Evolutionary conservation across 2,888 invertebrate species (phyloP).

Genomic region (Miltochrista miniata): DNA sequence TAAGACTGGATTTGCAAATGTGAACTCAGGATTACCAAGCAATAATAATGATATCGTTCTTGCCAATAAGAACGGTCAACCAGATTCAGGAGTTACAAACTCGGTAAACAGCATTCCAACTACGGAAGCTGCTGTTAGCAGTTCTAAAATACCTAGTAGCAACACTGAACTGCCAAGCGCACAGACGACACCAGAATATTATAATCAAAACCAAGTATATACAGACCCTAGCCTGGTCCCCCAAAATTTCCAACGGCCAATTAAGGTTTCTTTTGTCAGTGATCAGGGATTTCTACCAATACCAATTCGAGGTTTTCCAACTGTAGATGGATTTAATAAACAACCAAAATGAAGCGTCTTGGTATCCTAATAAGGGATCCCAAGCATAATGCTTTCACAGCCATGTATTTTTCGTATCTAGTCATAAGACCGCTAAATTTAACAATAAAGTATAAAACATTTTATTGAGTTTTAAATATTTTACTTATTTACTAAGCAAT

Average conservation of each 20-base stretch:
- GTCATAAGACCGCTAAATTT: not conserved
- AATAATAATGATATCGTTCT: too few relatives aligned
- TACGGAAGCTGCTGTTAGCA: too few relatives aligned
- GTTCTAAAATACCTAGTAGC: not conserved
- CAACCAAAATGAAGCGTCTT: not conserved
- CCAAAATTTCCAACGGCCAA: not conserved
- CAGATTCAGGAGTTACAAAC: not conserved
- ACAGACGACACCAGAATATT: not conserved
- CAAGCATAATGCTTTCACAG: not conserved
- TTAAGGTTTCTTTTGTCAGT: not conserved
- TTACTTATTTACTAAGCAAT: constrained; percentile 79
- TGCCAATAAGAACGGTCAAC: not conserved
- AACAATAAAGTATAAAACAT: constrained; percentile 54
- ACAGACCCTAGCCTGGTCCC: not conserved
- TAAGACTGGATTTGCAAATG: not conserved
- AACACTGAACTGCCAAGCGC: not conserved
- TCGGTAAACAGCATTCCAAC: too few relatives aligned
- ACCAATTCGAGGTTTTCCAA: not conserved
- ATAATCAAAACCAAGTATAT: not conserved
- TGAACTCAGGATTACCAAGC: not conserved
- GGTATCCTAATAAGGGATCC: too few relatives aligned
- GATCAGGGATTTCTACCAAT: not conserved
- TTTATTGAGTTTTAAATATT: constrained; percentile 83
- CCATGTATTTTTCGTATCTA: constrained; percentile 4
- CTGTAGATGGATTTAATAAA: not conserved